phyloP scores from a whole-genome alignment of 2,797 vertebrate species.

The Phataginus tetradactyla region DNA sequence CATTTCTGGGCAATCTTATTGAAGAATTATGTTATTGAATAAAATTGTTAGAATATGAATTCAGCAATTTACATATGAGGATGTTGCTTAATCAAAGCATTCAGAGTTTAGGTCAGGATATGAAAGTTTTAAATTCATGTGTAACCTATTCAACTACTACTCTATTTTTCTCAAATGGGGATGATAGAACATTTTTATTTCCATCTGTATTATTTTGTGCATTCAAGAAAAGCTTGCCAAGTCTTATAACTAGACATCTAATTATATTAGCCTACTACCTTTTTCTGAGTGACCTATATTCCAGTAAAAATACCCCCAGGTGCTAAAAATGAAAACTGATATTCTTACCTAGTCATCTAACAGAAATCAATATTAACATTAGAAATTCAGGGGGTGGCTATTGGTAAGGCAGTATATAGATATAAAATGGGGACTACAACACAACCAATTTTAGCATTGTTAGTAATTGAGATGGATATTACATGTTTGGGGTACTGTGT shows the following conservation, averaged over 20 bases:
- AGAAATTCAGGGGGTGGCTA: constrained; percentile 32
- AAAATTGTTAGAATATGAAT: constrained; percentile 28
- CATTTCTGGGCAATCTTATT: not conserved
- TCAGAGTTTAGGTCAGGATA: constrained; percentile 10
- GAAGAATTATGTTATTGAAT: not conserved
- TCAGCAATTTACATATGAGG: not conserved
- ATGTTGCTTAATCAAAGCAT: constrained; percentile 6
- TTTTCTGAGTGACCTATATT: constrained; percentile 5
- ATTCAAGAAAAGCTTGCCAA: constrained; percentile 47
- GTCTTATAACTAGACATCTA: constrained; percentile 23
- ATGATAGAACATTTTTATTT: constrained; percentile 8
- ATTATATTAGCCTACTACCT: constrained; percentile 22
- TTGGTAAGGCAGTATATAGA: constrained; percentile 20
- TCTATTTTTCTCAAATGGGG: constrained; percentile 4
- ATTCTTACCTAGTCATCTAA: not conserved
- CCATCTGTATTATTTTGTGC: constrained; percentile 46
- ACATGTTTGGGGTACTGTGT: constrained; percentile 48
- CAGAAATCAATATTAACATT: constrained; percentile 41
- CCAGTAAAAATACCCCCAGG: constrained; percentile 34
- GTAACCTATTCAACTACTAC: not conserved
- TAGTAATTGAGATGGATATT: constrained; percentile 47
- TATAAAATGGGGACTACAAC: constrained; percentile 47
- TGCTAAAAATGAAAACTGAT: constrained; percentile 52
- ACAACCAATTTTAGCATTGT: constrained; percentile 19
- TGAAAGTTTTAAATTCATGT: not conserved